phyloP scores from a whole-genome alignment of 30 jellyfish, hydroid and myxozoan genomes.

The Nemopilema nomurai region DNA sequence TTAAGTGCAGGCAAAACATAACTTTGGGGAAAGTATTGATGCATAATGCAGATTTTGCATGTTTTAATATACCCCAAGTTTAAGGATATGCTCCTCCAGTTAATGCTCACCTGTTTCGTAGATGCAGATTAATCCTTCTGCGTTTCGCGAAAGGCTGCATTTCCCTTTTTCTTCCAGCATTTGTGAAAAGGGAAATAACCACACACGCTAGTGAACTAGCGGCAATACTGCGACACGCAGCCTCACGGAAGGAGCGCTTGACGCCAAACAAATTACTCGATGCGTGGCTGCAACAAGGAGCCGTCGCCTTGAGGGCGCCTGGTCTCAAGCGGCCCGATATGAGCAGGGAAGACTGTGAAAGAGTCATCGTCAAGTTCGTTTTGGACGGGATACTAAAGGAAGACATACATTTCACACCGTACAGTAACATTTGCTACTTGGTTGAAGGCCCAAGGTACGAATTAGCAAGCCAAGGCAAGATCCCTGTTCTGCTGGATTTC shows the following conservation, averaged over 20 bases:
- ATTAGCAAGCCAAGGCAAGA: constrained; percentile 40
- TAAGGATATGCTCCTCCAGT: too few species aligned
- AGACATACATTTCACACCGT: constrained; percentile 92
- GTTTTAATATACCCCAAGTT: too few species aligned
- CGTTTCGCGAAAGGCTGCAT: too few species aligned
- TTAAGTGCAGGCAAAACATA: too few species aligned
- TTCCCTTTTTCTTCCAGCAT: constrained; percentile 17
- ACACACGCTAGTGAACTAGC: constrained; percentile 32
- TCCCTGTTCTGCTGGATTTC: constrained; percentile 20
- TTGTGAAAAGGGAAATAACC: constrained; percentile 38
- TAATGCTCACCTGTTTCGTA: too few species aligned
- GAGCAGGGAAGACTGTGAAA: constrained; percentile 46
- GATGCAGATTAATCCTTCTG: too few species aligned
- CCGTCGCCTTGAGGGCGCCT: constrained; percentile 40
- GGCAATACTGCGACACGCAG: constrained; percentile 60
- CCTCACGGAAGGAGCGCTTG: constrained; percentile 57
- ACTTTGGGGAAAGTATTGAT: too few species aligned
- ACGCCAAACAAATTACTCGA: constrained; percentile 81
- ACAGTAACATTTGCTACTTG: constrained; percentile 66
- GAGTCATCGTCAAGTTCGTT: constrained; percentile 58
- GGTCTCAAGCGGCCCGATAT: constrained; percentile 8
- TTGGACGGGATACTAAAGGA: constrained; percentile 68
- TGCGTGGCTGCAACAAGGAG: constrained; percentile 86
- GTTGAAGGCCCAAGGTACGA: constrained; percentile 71
- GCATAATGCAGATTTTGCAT: too few species aligned